Base-by-base conservation (phyloP, 2,888 invertebrate species). In the Orchestes rusci region DNA sequence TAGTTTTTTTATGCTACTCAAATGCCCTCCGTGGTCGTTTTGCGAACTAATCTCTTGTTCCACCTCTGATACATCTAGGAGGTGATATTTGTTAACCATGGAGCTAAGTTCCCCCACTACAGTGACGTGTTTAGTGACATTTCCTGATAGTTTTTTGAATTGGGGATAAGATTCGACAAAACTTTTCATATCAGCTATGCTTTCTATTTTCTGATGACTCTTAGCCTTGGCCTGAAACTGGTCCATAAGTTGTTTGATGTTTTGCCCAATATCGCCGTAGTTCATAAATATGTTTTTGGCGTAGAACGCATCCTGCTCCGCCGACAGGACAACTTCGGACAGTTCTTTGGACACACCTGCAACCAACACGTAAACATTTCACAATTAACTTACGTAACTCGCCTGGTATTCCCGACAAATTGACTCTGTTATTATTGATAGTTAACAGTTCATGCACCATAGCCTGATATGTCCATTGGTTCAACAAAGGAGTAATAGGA, bases 381-480 rank as follows among this genome's bases (percentile, higher is more conserved):
- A 18, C 13, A 34, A 34, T 7, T 30, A 4, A 12, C 12, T 30
- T 5, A 30, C 12, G 7, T 12, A 30, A 34, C 8, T 28, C 43
- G 44, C 48, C 90, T 10, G 88, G 82, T 17, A 91, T 78, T 53
- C 82, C 78, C 1, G 89, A 84, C 50, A 99, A 76, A 65, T 84
- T 90, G 17, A 99, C 95, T 45, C 96, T 79, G 70, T 95, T 94
- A 68, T 94, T 95, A 60, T 82, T 82, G 53, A 99, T 94, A 0
- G 84, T 84, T 30, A 99, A 69, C 39, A 99, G 69, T 69, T 99
- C 97, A 69, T 99, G 99, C 7, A 99, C 94, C 99, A 99, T 99
- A 2, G 99, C 99, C 69, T 99, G 97, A 71, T 99, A 99, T 0
- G 97, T 99, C 99, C 99, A 99, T 76, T 94, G 78, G 69, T 90